Base-by-base conservation (phyloP, 2,113 vertebrate genomes). In the Orthochromis malagaraziensis region DNA sequence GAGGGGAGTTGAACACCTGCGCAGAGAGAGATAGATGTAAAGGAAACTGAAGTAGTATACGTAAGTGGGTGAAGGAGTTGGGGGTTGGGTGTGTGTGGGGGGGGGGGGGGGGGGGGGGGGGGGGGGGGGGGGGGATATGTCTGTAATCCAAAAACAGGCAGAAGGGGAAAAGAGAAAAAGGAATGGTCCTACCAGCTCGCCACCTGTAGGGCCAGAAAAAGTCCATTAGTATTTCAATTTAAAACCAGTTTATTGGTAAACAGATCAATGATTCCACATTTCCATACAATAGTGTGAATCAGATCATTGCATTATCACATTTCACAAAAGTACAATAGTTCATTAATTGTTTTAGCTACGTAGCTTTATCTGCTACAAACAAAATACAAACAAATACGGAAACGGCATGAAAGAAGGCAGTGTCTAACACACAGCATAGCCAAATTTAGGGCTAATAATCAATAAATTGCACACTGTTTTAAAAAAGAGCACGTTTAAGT, bases 31-130 rank as follows among this genome's bases (percentile, higher is more conserved):
- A 21, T 2, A 21, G 79, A 63, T 70, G 60, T 80, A 38, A 70
- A 81, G 54, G 90, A 87, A 86, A 91, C 83, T 87, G 90, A 93
- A 83, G 89, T 68, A 16, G 85, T 47, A 47, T 75, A 29, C 42
- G 24, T 85, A 86, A 90, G 86, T 54, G 75, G 88, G 84, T 84
- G 88, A 91, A 82, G 77, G 60, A 86, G 87, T 77, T 84, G 77
- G 58, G 14, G 60, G 45, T 82, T 65, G 6, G 19, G 70, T 1
- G 77, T n/a, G 9, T 3, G 21, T 21, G 21, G 9, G 1, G 10
- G 8, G 73, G 40, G 83, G 77, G 3, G 8, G 31, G 81, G 54
- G 14, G 63, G 45, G 6, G 16, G 57, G 5, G 77, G 8, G 8
- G 8, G 33, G 9, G 35, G 79, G 49, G 10, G 68, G 33, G 8